Conservation (phyloP, 2,888 invertebrate species). For the Molorchus minor region DNA sequence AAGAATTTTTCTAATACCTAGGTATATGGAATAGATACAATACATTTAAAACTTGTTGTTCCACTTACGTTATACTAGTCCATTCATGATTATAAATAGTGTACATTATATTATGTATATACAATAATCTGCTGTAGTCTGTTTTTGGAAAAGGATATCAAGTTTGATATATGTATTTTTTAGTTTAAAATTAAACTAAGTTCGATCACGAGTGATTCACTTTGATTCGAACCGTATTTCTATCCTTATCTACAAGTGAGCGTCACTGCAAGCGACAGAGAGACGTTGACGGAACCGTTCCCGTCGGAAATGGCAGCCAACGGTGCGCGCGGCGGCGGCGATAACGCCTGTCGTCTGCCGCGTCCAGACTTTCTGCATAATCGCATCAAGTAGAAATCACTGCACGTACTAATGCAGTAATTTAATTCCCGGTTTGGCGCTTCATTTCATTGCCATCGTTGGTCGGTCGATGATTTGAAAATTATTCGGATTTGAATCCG, state of each 20-base stretch:
- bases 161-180: no score
- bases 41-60: no score
- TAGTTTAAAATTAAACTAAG: no score
- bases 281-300: neutral
- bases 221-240: neutral
- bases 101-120: no score
- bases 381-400: constrained; percentile 48
- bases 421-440: constrained; percentile 33
- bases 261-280: constrained; percentile 16
- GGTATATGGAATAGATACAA: no score
- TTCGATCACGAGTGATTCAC: neutral
- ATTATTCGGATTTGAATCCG: no score
- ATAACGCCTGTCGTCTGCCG: constrained; percentile 20
- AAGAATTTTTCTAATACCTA: no score
- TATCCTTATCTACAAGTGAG: constrained; percentile 13
- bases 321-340: constrained; percentile 4
- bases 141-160: no score
- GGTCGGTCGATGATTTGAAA: neutral
- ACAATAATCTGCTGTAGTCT: no score
- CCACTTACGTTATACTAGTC: no score
- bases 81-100: no score
- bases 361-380: constrained; percentile 55
- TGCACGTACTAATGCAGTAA: constrained; percentile 35
- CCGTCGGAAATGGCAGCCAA: constrained; percentile 1
- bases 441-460: constrained; percentile 31